Conservation (phyloP, 1,140 invertebrate species). For the Mycetomoellerius zeteki region DNA sequence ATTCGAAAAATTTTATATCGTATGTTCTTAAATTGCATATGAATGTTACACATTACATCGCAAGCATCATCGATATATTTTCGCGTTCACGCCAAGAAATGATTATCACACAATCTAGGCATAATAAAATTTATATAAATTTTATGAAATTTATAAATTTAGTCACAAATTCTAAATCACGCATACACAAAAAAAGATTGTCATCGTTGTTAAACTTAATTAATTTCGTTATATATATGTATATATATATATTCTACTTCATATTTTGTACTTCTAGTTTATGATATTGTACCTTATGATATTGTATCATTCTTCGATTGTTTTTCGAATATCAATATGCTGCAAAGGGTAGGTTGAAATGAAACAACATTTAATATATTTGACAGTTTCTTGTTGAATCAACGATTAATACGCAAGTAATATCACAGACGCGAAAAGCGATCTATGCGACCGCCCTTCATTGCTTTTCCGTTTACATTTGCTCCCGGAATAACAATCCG, state of each 20-base stretch:
- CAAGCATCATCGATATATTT: neutral
- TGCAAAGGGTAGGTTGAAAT: constrained; percentile 57
- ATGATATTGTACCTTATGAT: neutral
- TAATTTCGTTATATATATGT: too few species aligned
- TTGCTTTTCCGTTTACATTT: constrained; percentile 77
- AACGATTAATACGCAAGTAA: constrained; percentile 86
- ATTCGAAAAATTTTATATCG: neutral
- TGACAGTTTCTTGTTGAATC: constrained; percentile 83
- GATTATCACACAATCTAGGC: too few species aligned
- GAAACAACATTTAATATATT: constrained; percentile 66
- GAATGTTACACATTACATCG: neutral
- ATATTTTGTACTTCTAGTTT: neutral
- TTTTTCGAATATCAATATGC: neutral
- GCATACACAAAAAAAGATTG: too few species aligned
- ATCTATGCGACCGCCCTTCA: constrained; percentile 74
- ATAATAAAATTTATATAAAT: too few species aligned
- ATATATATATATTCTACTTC: too few species aligned
- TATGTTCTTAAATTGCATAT: neutral
- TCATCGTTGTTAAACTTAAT: too few species aligned
- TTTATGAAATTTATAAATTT: too few species aligned
- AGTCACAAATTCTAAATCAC: too few species aligned
- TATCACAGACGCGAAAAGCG: constrained; percentile 84
- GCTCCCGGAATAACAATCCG: constrained; percentile 66
- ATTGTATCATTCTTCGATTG: neutral
- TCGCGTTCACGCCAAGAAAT: neutral